These are phyloP conservation scores for Podarcis muralis DNA, from an alignment of 2,113 vertebrate genomes.

Conservation along the genomic window DNA sequence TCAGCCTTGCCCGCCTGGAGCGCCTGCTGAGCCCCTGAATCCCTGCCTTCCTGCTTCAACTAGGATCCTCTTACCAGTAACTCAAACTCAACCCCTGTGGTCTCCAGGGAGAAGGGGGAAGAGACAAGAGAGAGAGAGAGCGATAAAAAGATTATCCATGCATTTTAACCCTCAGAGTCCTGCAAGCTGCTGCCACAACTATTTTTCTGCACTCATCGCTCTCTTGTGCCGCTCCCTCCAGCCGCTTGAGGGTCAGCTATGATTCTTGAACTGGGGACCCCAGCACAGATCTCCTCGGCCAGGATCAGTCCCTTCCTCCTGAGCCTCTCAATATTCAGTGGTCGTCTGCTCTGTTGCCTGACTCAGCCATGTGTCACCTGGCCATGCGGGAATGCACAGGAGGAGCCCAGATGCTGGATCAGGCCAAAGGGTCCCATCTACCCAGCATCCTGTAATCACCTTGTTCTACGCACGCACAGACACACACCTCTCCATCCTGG, in stretches of 20 bases:
- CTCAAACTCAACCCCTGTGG: background rate
- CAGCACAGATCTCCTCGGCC: too few species aligned
- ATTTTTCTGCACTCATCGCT: too few species aligned
- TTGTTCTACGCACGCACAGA: too few species aligned
- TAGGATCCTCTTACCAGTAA: constrained; percentile 3
- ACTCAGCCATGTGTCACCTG: background rate
- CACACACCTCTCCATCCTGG: too few species aligned
- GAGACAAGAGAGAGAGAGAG: background rate
- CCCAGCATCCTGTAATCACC: too few species aligned
- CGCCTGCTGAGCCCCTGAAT: background rate
- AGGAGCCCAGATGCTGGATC: too few species aligned
- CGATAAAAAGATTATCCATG: background rate
- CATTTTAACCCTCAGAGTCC: background rate
- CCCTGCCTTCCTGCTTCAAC: background rate
- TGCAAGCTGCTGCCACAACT: background rate
- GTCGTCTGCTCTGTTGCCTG: background rate
- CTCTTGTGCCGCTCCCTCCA: too few species aligned
- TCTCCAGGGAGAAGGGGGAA: background rate
- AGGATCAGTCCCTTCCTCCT: background rate
- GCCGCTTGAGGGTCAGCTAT: too few species aligned
- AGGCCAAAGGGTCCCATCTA: too few species aligned
- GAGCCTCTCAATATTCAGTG: background rate
- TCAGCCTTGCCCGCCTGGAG: background rate
- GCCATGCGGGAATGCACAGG: background rate
- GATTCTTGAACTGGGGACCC: too few species aligned